Conservation (phyloP, 2,888 invertebrate species). For the Zhuqinia jingwanae region DNA sequence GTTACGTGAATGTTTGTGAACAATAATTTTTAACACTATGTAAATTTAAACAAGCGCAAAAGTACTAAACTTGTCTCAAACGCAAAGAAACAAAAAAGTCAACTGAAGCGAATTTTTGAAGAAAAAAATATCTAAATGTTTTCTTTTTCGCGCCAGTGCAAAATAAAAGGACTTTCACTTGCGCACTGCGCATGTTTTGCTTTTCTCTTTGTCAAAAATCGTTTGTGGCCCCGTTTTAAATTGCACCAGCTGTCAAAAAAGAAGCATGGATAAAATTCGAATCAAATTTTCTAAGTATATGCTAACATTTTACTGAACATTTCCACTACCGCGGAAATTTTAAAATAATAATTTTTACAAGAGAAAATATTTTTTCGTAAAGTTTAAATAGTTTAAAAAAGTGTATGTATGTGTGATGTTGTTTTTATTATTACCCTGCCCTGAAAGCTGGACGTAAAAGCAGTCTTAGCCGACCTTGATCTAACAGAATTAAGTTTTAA, state of each 20-base stretch:
- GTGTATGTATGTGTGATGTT: slow-evolving; percentile 12
- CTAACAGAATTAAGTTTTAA: too few species aligned
- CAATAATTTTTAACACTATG: too few species aligned
- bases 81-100: not conserved
- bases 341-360: not conserved
- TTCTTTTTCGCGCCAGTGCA: not conserved
- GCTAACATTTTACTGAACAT: too few species aligned
- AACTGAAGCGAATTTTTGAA: not conserved
- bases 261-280: too few species aligned
- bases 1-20: too few species aligned
- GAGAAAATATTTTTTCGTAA: not conserved
- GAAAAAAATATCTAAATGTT: not conserved
- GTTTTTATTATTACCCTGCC: slow-evolving; percentile 54
- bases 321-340: not conserved
- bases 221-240: slow-evolving; percentile 21
- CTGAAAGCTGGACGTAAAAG: slow-evolving; percentile 68
- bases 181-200: not conserved
- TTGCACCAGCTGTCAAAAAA: slow-evolving; percentile 32
- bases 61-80: not conserved
- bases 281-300: too few species aligned
- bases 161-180: not conserved
- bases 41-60: too few species aligned
- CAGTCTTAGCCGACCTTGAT: slow-evolving; percentile 55
- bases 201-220: not conserved
- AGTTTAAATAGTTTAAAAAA: slow-evolving; percentile 21